phyloP scores from a whole-genome alignment of 35 echinoderm and acorn worm genomes.

The Eucidaris tribuloides region DNA sequence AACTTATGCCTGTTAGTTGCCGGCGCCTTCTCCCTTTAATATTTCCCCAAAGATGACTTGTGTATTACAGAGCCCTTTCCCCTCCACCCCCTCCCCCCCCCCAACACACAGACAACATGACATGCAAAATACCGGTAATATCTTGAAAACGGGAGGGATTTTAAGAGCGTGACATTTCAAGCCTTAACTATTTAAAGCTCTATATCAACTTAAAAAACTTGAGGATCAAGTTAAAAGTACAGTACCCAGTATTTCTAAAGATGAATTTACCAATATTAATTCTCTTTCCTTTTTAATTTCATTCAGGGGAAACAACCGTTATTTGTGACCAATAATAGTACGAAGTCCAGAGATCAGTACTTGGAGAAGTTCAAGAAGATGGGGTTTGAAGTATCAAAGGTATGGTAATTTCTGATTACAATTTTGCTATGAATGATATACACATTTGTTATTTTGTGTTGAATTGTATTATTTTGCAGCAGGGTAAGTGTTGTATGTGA shows the following conservation, averaged over 20 bases:
- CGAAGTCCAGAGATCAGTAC: slow-evolving; percentile 65
- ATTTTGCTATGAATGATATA: too few relatives aligned
- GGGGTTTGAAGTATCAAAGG: slow-evolving; percentile 63
- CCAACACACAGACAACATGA: background rate
- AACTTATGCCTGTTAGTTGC: too few relatives aligned
- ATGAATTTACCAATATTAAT: background rate
- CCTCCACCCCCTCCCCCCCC: too few relatives aligned
- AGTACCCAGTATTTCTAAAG: background rate
- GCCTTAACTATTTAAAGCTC: background rate
- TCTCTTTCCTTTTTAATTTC: background rate
- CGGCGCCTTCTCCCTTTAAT: too few relatives aligned
- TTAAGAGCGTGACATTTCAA: background rate
- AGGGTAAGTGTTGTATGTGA: too few relatives aligned
- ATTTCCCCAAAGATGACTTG: too few relatives aligned
- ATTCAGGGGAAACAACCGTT: slow-evolving; percentile 68
- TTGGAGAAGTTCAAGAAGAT: slow-evolving; percentile 63
- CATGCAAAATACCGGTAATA: background rate
- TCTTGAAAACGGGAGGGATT: background rate
- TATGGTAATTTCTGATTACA: background rate
- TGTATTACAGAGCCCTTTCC: too few relatives aligned
- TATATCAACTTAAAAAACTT: background rate
- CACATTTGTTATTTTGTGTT: too few relatives aligned
- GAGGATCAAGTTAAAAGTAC: background rate
- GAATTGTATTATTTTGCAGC: too few relatives aligned
- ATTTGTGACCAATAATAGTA: slow-evolving; percentile 87